Percentiles rank a stretch among this genome's conserved stretches.
Evolutionary conservation across 1,140 invertebrate species (phyloP).

Genomic region (Rhagoletis zephyria): DNA sequence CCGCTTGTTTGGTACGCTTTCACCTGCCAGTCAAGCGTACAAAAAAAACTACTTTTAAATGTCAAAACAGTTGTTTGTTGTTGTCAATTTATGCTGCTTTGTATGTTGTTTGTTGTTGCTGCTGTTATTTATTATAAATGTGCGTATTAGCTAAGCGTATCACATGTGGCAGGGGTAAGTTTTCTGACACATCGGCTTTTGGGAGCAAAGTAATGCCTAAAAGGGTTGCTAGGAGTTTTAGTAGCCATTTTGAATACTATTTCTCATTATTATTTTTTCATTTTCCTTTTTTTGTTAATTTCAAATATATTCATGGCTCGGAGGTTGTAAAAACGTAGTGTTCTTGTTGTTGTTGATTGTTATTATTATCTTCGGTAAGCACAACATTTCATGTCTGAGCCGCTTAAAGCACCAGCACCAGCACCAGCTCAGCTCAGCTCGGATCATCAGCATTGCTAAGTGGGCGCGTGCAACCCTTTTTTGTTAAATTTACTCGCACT

Average conservation of each 20-base stretch:
- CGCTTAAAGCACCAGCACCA: slow-evolving; percentile 61
- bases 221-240: slow-evolving; percentile 60
- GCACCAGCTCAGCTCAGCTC: neutral
- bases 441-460: neutral
- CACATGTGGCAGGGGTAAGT: slow-evolving; percentile 67
- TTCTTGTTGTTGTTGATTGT: slow-evolving; percentile 57
- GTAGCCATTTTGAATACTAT: slow-evolving; percentile 44
- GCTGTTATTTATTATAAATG: slow-evolving; percentile 36
- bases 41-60: slow-evolving; percentile 59
- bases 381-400: slow-evolving; percentile 54
- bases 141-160: slow-evolving; percentile 6
- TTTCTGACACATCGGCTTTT: slow-evolving; percentile 32
- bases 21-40: slow-evolving; percentile 14
- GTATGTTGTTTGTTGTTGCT: slow-evolving; percentile 59
- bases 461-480: neutral
- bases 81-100: slow-evolving; percentile 46
- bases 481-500: neutral
- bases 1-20: slow-evolving; percentile 14
- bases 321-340: neutral
- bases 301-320: slow-evolving; percentile 24
- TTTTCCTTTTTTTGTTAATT: slow-evolving; percentile 14
- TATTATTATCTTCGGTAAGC: slow-evolving; percentile 54
- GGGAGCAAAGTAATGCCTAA: slow-evolving; percentile 47
- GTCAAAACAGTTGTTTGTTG: slow-evolving; percentile 67
- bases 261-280: neutral